These are phyloP conservation scores for Epinephelus lanceolatus DNA, from an alignment of 2,113 vertebrate species.

Conservation along the genomic window DNA sequence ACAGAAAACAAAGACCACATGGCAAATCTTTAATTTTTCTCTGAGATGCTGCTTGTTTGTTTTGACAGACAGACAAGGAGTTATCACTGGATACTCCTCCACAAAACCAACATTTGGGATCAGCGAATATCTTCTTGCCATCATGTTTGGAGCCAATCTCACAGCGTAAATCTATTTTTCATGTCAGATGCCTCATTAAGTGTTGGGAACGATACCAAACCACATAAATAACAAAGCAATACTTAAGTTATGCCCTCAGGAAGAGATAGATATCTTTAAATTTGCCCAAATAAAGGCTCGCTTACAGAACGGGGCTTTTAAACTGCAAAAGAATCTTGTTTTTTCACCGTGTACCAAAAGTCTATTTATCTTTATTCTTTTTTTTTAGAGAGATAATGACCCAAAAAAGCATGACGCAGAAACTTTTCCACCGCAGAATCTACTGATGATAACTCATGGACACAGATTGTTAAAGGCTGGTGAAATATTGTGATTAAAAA, in stretches of 20 bases:
- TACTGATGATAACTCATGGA: background rate
- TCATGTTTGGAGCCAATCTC: slow-evolving; percentile 11
- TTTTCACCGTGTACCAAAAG: background rate
- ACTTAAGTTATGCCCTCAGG: background rate
- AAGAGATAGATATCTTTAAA: background rate
- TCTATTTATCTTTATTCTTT: background rate
- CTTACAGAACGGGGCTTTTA: slow-evolving; percentile 4
- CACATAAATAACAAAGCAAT: slow-evolving; percentile 16
- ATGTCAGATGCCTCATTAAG: slow-evolving; percentile 15
- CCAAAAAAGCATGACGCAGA: slow-evolving; percentile 1
- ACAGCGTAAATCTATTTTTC: slow-evolving; percentile 20
- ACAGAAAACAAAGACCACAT: slow-evolving; percentile 1
- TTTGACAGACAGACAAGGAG: slow-evolving; percentile 38
- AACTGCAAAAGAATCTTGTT: slow-evolving; percentile 6
- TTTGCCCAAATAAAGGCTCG: background rate
- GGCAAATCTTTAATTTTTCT: slow-evolving; percentile 24
- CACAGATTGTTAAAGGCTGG: background rate
- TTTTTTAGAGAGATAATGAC: background rate
- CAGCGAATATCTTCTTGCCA: slow-evolving; percentile 35
- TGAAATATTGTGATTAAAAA: background rate
- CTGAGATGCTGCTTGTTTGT: slow-evolving; percentile 21
- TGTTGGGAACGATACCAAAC: background rate
- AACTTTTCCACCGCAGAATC: background rate
- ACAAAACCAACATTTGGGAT: slow-evolving; percentile 33
- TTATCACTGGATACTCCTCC: slow-evolving; percentile 18